Evolutionary conservation across 2,113 vertebrate genomes (phyloP), one percentile per base, ranked within the genome.

Genomic region (Hyperopisus bebe): DNA sequence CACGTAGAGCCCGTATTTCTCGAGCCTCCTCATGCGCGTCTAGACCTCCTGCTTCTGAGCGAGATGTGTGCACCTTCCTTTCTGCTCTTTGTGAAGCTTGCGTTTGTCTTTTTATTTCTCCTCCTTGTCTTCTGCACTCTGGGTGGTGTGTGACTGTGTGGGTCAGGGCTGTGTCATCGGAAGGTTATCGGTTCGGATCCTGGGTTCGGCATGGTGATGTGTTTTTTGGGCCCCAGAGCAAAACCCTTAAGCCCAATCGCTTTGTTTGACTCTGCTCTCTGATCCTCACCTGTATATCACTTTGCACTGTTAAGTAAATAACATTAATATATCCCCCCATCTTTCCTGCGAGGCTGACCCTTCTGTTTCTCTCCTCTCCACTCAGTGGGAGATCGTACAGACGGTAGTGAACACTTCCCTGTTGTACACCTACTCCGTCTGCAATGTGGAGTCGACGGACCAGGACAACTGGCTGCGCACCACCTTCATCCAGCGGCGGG

Each of bases 401-500:
- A 97, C 96, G 0, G 96, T 98, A 58, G 96, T 98, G 95, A 96
- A 99, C 0, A 95, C 97, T 91, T 95, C 96, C 7, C 95, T 96
- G 89, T 97, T 97, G 91, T 99, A 99, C 92, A 97, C 98, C 17
- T 99, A 99, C 93, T 97, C 96, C 0, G 97, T 99, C 90, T 99
- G 98, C 92, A 97, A 97, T 10, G 95, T 99, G 70, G 96, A 97
- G 88, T 94, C 97, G 0, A 95, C 95, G 0, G 98, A 99, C 87
- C 98, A 99, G 95, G 98, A 99, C 90, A 99, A 99, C 94, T 99
- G 98, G 98, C 93, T 99, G 3, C 97, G 98, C 15, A 99, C 98
- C 35, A 99, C 98, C 58, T 99, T 98, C 95, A 98, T 99, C 91
- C 98, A 99, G 94, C 96, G 98, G 0, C 96, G 96, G 0, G 97